Evolutionary conservation across 2,888 invertebrate species (phyloP), one percentile per base, ranked within the genome.

Genomic region (Panzeria rudis): DNA sequence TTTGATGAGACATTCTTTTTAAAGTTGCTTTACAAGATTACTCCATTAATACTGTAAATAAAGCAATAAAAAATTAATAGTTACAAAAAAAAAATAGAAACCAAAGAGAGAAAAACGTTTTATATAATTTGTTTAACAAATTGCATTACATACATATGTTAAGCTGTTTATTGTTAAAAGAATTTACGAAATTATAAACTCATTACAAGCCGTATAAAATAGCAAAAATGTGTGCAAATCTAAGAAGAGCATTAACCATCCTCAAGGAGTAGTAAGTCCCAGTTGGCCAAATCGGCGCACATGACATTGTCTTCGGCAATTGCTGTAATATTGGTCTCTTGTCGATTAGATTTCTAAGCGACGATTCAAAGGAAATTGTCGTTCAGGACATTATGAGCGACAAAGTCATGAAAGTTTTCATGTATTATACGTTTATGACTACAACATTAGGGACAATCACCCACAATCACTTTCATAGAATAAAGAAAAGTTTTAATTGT

Each of bases 1-100:
- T 88, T 89, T 92, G 92, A 89, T 92, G 92, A 75, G 92, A 91
- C 92, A 92, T 93, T 77, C 13, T 64, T 35, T 38, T 64, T 23
- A 20, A 23, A 54, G 86, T 89, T 84, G 77, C 29, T 56, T 32
- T 56, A 52, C 41, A 59, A 38, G 62, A 20, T 68, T 61, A 68
- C 56, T 52, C 79, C 83, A 83, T 83, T 83, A 79, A 72, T 44
- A 61, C 83, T 83, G 68, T 3, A 83, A 83, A 73, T 68, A 73
- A 84, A 83, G 15, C 9, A 38, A 52, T n/a, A 76, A 56, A 61
- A 20, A 61, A 20, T 25, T 13, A 68, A 56, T 15, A 35, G n/a
- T 23, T 20, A 5, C 15, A 79, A 17, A 25, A 11, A 38, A 20
- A 17, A 35, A 41, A 64, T 41, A 29, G 4, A 35, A 35, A 38